phyloP scores from a whole-genome alignment of 2,888 invertebrate species.

The Phasia obesa region DNA sequence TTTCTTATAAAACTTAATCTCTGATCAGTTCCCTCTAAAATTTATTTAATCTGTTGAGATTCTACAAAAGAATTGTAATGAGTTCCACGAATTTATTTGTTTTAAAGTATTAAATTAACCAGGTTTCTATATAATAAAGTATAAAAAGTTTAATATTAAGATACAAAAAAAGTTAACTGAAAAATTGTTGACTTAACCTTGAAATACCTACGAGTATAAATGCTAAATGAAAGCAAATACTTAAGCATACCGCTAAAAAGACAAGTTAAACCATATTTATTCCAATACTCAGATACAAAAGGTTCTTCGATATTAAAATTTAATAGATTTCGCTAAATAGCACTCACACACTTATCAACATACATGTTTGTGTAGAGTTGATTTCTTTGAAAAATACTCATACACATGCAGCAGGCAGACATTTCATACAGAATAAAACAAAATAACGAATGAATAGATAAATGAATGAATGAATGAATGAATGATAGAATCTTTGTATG shows the following conservation, averaged over 20 bases:
- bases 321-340: neutral
- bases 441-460: neutral
- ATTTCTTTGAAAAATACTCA: neutral
- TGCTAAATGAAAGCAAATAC: neutral
- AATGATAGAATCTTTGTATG: neutral
- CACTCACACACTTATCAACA: neutral
- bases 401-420: neutral
- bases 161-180: no score
- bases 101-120: no score
- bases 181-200: no score
- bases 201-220: no score
- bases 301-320: neutral
- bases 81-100: no score
- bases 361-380: neutral
- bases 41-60: no score
- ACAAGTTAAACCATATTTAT: neutral
- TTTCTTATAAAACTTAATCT: no score
- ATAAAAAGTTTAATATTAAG: no score
- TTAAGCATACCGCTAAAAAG: neutral
- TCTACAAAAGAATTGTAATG: no score
- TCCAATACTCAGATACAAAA: neutral
- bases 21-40: no score
- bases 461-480: neutral
- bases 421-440: neutral
- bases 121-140: no score